Percentiles rank a stretch among this genome's conserved stretches.
phyloP scores from a whole-genome alignment of 2,888 invertebrate genomes.

The Gymnocheta viridis region DNA sequence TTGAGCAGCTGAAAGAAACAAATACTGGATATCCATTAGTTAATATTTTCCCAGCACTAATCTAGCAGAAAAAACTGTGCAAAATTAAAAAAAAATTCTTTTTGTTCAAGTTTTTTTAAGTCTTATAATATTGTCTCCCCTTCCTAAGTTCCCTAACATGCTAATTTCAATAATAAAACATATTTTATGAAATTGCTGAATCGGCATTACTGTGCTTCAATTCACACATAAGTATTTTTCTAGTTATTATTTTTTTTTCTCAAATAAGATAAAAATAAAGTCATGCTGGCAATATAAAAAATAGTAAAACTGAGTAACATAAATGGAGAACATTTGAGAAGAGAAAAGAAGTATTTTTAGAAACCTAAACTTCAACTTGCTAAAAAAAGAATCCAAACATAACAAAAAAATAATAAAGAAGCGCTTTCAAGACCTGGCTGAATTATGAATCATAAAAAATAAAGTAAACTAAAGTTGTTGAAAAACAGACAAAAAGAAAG shows the following conservation, averaged over 20 bases:
- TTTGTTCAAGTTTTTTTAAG: too few relatives aligned
- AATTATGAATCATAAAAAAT: background rate
- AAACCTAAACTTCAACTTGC: background rate
- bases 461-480: background rate
- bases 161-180: too few relatives aligned
- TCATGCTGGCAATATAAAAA: background rate
- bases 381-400: background rate
- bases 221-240: background rate
- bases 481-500: slow-evolving; percentile 3
- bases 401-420: background rate
- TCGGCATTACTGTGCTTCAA: background rate
- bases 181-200: too few relatives aligned
- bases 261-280: background rate
- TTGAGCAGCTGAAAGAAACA: too few relatives aligned
- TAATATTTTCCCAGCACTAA: too few relatives aligned
- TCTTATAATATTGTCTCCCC: too few relatives aligned
- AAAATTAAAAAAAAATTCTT: too few relatives aligned
- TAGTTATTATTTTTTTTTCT: background rate
- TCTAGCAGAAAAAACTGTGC: too few relatives aligned
- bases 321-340: background rate
- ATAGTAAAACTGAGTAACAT: too few relatives aligned
- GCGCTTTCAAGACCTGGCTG: too few relatives aligned
- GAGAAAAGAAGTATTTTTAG: background rate
- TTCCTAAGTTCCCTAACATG: too few relatives aligned
- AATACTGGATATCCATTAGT: too few relatives aligned